phyloP scores from a whole-genome alignment of 2,113 vertebrate species.

The Mustelus asterias region DNA sequence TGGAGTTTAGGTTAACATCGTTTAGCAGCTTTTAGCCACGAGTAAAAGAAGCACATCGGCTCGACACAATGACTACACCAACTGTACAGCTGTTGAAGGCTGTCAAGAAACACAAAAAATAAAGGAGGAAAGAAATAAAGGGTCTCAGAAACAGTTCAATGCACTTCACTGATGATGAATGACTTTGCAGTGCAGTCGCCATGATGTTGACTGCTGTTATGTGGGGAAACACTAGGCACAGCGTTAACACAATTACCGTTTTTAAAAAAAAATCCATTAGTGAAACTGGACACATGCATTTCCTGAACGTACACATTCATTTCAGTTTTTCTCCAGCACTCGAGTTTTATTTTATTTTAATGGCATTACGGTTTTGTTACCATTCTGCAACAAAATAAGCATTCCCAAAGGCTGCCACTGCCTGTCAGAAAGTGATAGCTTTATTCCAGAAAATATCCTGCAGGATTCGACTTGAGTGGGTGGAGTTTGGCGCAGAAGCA shows the following conservation, averaged over 20 bases:
- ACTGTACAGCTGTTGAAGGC: background rate
- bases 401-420: conserved; percentile 18
- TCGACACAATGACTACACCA: background rate
- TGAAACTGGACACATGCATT: conserved; percentile 8
- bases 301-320: background rate
- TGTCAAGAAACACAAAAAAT: background rate
- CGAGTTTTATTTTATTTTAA: background rate
- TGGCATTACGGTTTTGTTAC: background rate
- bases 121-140: background rate
- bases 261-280: background rate
- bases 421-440: conserved; percentile 34
- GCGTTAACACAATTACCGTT: background rate
- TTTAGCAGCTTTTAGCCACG: background rate
- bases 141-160: background rate
- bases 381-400: background rate
- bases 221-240: background rate
- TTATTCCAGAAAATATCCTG: conserved; percentile 33
- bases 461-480: conserved; percentile 16
- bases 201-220: background rate
- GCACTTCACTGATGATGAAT: background rate
- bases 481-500: conserved; percentile 27
- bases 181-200: background rate
- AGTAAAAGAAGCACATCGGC: background rate
- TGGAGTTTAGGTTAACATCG: background rate
- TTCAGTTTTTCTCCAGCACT: background rate